Percentiles rank a stretch among this genome's conserved stretches.
Evolutionary conservation across 2,888 invertebrate genomes (phyloP).

Genomic region (Branchellion lobata): DNA sequence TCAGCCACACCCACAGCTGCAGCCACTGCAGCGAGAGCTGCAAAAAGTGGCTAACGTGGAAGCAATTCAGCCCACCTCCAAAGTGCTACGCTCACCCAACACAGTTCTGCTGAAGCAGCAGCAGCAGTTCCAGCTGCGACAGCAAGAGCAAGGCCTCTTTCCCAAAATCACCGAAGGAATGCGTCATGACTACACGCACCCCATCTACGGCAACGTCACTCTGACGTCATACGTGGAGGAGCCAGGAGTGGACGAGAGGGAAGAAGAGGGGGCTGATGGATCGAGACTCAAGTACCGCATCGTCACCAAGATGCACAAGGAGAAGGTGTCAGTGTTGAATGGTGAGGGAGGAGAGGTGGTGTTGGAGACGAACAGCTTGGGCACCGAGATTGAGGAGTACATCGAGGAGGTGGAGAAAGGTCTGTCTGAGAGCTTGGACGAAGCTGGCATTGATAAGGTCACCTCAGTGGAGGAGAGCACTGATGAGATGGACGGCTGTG

Average conservation of each 20-base stretch:
- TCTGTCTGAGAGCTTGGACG: neutral
- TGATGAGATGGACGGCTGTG: conserved; percentile 19
- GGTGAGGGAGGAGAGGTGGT: neutral
- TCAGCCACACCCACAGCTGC: neutral
- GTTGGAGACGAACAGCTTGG: conserved; percentile 12
- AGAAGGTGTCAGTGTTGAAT: neutral
- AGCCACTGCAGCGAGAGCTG: neutral
- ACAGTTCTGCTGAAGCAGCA: neutral
- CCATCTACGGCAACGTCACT: conserved; percentile 11
- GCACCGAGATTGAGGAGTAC: conserved; percentile 35
- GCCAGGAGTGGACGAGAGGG: conserved; percentile 35
- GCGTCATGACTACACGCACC: neutral
- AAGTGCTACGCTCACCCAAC: neutral
- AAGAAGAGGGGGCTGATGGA: conserved; percentile 23
- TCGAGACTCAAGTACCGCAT: conserved; percentile 24
- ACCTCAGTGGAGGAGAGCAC: conserved; percentile 11
- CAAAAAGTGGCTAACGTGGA: neutral
- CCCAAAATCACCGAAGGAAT: neutral
- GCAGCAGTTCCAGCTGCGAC: neutral
- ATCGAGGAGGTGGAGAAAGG: conserved; percentile 35
- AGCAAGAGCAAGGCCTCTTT: neutral
- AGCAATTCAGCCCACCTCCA: neutral
- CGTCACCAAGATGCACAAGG: conserved; percentile 29
- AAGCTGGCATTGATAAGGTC: conserved; percentile 17
- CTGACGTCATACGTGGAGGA: conserved; percentile 14